Conservation (phyloP, 1,140 invertebrate genomes). For the Drosophila truncata region DNA sequence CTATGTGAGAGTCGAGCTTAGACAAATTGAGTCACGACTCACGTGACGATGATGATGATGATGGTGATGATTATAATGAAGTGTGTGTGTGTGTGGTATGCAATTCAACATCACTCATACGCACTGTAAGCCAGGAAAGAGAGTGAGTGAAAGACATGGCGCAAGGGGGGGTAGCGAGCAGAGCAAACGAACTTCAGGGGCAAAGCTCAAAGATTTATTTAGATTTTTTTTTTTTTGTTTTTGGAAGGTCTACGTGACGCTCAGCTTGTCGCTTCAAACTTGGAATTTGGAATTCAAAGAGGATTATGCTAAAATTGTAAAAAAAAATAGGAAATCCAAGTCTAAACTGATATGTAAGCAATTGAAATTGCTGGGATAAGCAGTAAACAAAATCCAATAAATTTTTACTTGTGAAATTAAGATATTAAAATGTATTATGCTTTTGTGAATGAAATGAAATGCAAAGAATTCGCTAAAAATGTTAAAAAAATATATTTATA, state of each 20-base stretch:
- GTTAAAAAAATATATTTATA: background rate
- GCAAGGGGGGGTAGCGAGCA: background rate
- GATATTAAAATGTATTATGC: too few species aligned
- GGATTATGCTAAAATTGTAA: conserved; percentile 51
- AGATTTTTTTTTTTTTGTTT: conserved; percentile 19
- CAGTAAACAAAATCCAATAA: background rate
- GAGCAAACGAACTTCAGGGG: conserved; percentile 15
- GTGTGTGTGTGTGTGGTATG: conserved; percentile 11
- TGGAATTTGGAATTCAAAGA: conserved; percentile 39
- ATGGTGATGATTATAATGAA: conserved; percentile 31
- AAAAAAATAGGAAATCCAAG: conserved; percentile 9
- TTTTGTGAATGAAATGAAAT: too few species aligned
- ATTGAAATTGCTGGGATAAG: background rate
- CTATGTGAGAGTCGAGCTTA: conserved; percentile 28
- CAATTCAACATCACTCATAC: conserved; percentile 57
- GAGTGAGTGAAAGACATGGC: background rate
- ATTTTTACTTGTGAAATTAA: background rate
- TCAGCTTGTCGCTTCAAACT: conserved; percentile 34
- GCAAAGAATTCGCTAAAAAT: too few species aligned
- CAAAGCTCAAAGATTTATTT: conserved; percentile 48
- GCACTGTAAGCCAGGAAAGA: conserved; percentile 29
- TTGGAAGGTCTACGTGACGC: conserved; percentile 57
- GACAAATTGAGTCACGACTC: conserved; percentile 59
- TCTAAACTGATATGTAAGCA: background rate
- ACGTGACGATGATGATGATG: conserved; percentile 32